These are phyloP conservation scores for Euura lappo DNA, from an alignment of 1,140 invertebrate genomes.

Conservation along the genomic window DNA sequence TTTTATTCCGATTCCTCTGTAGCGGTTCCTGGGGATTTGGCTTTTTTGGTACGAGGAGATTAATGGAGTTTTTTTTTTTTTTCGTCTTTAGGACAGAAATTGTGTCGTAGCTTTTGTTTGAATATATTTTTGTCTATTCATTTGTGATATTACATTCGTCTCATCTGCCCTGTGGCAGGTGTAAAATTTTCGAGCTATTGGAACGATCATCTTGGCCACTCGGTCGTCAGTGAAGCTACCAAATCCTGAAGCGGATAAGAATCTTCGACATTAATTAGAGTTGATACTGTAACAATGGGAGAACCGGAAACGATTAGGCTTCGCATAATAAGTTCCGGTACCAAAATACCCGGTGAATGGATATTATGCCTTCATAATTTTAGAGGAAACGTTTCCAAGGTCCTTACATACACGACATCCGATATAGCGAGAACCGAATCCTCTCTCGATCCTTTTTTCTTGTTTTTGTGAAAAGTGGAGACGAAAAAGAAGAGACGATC, in stretches of 20 bases:
- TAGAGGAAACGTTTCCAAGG: slow-evolving; percentile 12
- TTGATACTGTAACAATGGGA: background rate
- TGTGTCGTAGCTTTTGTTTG: no score
- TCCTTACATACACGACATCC: background rate
- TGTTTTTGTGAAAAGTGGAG: no score
- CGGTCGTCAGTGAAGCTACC: background rate
- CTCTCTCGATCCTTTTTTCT: background rate
- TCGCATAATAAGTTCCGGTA: slow-evolving; percentile 7
- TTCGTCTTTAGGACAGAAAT: no score
- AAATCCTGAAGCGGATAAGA: background rate
- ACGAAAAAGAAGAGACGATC: no score
- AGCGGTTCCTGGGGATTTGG: background rate
- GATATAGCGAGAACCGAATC: background rate
- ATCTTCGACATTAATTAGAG: slow-evolving; percentile 1
- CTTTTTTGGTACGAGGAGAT: no score
- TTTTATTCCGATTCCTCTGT: background rate
- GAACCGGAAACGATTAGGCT: background rate
- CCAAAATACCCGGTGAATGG: background rate
- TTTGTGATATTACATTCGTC: no score
- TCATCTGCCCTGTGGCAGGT: background rate
- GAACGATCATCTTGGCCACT: background rate
- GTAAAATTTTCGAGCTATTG: background rate
- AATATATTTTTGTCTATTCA: no score
- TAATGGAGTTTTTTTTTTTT: no score
- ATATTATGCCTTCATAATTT: background rate